These are phyloP conservation scores for Hypanus sabinus DNA, from an alignment of 2,113 vertebrate species.

Conservation along the genomic window DNA sequence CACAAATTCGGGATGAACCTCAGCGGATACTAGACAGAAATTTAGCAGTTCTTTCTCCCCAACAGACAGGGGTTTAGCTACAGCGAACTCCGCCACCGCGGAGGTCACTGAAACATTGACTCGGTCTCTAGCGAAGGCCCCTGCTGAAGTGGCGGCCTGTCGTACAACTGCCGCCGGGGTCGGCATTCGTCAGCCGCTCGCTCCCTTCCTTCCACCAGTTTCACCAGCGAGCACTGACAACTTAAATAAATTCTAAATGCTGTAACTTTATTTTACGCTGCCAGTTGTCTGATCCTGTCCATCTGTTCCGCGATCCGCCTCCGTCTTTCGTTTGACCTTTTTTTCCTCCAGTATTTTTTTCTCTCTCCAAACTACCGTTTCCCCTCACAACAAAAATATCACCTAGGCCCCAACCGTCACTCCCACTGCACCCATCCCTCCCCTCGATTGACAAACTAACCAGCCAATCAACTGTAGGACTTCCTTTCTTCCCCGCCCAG, in stretches of 20 bases:
- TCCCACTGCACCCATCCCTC: neutral
- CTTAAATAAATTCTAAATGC: neutral
- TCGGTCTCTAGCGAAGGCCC: neutral
- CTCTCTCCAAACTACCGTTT: slow-evolving; percentile 20
- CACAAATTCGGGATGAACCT: neutral
- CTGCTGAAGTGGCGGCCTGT: neutral
- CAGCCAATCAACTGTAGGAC: accelerated
- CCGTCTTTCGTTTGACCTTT: slow-evolving; percentile 31
- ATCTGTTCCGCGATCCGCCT: neutral
- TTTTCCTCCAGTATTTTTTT: neutral
- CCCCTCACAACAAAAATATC: slow-evolving; percentile 31
- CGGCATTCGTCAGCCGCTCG: neutral
- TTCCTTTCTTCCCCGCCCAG: neutral
- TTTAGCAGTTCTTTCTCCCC: neutral
- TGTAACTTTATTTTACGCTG: neutral
- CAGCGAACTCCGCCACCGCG: neutral
- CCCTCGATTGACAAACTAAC: neutral
- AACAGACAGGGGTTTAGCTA: neutral
- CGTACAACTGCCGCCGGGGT: neutral
- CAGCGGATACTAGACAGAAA: neutral
- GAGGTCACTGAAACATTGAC: neutral
- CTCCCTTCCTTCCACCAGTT: neutral
- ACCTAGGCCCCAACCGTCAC: slow-evolving; percentile 33
- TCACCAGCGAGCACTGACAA: neutral
- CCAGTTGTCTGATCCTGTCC: neutral